A percentile compares a stretch with the other conserved stretches of the same genome.
These are phyloP conservation scores for Ptychochromis oligacanthus DNA, from an alignment of 2,113 vertebrate genomes.

Conservation along the genomic window DNA sequence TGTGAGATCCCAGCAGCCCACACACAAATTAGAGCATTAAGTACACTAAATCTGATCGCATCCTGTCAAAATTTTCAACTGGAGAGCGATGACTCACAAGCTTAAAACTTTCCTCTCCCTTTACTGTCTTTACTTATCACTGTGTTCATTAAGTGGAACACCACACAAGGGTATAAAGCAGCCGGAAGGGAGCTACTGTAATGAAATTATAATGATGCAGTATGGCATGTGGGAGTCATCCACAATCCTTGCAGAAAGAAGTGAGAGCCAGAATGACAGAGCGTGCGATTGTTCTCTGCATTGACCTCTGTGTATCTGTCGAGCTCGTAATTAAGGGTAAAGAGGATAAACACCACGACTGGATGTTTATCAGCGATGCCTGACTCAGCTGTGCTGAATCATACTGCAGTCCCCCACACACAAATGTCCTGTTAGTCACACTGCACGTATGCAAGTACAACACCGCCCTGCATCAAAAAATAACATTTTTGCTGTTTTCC, in stretches of 20 bases:
- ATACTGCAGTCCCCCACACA: constrained; percentile 5
- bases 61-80: neutral
- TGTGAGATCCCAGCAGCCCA: neutral
- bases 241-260: neutral
- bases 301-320: constrained; percentile 27
- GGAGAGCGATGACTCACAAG: neutral
- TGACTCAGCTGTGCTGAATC: constrained; percentile 50
- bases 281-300: neutral
- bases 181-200: constrained; percentile 48
- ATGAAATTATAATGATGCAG: constrained; percentile 67
- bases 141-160: constrained; percentile 57
- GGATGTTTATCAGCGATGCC: constrained; percentile 12
- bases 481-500: too few species aligned
- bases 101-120: neutral
- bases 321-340: constrained; percentile 35
- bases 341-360: constrained; percentile 23
- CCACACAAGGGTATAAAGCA: constrained; percentile 30
- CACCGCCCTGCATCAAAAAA: too few species aligned
- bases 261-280: neutral
- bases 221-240: constrained; percentile 54
- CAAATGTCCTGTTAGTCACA: constrained; percentile 23
- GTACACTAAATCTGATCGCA: neutral
- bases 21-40: neutral
- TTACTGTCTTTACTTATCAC: constrained; percentile 7
- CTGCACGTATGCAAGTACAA: neutral